A percentile compares a stretch with the other conserved stretches of the same genome.
Evolutionary conservation across 2,797 vertebrate species (phyloP).

Genomic region (Melanotaenia parkinsoni): DNA sequence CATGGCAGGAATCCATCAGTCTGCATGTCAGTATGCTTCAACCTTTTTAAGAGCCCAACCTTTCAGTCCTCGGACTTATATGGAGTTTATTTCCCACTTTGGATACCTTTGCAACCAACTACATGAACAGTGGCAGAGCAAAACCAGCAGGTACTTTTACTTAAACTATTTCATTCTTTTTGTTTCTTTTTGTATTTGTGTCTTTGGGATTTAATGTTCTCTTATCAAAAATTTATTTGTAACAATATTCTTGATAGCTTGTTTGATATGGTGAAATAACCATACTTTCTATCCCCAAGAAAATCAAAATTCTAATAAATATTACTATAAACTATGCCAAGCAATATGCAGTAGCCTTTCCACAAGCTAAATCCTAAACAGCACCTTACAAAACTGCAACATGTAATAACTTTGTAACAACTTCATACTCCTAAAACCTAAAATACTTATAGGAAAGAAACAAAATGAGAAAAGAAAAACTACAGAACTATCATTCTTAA

Average conservation of each 20-base stretch:
- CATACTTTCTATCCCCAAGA: neutral
- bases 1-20: constrained; percentile 86
- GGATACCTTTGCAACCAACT: constrained; percentile 63
- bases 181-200: neutral
- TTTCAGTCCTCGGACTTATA: constrained; percentile 80
- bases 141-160: constrained; percentile 71
- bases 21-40: constrained; percentile 76
- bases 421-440: neutral
- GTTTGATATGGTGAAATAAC: neutral
- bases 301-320: neutral
- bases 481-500: neutral
- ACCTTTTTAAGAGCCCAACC: constrained; percentile 72
- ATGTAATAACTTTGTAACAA: neutral
- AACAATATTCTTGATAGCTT: neutral
- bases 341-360: neutral
- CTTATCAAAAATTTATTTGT: neutral
- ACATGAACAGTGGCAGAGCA: constrained; percentile 41
- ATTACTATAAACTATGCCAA: neutral
- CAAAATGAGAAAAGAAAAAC: neutral
- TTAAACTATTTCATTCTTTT: neutral
- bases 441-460: neutral
- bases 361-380: neutral
- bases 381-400: neutral
- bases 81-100: constrained; percentile 82
- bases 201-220: constrained; percentile 1